Evolutionary conservation across 1,140 invertebrate species (phyloP), one percentile per base, ranked within the genome.

Genomic region (Pseudachorutes palmiensis): DNA sequence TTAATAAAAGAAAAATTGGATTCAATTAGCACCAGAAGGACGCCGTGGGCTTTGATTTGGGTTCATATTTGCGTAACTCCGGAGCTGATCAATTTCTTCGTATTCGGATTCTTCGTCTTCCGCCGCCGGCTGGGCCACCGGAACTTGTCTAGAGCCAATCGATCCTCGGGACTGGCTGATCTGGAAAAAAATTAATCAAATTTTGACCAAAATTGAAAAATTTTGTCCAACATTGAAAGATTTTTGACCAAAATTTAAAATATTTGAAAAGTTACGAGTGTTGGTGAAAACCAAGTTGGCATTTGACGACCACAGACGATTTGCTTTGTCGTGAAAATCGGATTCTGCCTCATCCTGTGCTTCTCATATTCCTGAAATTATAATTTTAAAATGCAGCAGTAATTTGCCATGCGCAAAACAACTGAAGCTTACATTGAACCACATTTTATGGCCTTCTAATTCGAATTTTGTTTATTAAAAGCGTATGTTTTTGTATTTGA

Each of bases 11-110:
- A n/a, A n/a, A n/a, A n/a, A n/a, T n/a, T n/a, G n/a, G 9, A 28
- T 58, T 58, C 22, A 24, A 24, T 58, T 9, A 24, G 5, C 12
- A 58, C 36, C 36, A 19, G 36, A 45, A 45, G 36, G 9, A 45
- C 19, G 51, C 51, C 12, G 51, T 55, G 12, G 24, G 36, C 36
- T n/a, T n/a, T n/a, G n/a, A 55, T 55, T 68, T 22, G 48, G 33
- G 58, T 72, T 67, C 55, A 57, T 66, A 63, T 71, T 73, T 19
- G 72, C 29, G 26, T 73, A 71, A 28, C 61, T 59, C 28, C 62
- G 72, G 2, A 74, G 55, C 66, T 74, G 72, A 62, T 74, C 72
- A 48, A 74, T 71, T 62, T 74, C 72, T 66, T 74, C 72, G 57
- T 74, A 74, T 28, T 74, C 70, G 24, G 70, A 71, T 33, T 74